These are phyloP conservation scores for Meloidogyne hapla DNA, from an alignment of 1,140 invertebrate genomes.

Conservation along the genomic window DNA sequence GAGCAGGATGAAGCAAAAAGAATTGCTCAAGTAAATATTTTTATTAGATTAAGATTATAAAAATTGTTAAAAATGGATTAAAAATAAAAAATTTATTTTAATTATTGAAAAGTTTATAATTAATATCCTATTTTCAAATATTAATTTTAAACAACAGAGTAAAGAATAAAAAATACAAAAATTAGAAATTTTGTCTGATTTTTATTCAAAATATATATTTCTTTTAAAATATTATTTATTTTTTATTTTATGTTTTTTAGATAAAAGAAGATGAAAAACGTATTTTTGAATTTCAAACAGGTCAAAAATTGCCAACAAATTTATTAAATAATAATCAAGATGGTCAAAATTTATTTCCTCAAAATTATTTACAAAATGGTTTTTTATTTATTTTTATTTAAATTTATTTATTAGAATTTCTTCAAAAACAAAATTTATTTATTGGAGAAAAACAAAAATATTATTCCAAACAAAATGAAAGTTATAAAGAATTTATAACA, in stretches of 20 bases:
- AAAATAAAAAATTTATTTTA: neutral
- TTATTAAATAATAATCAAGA: neutral
- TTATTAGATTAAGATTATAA: too few relatives aligned
- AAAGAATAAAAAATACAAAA: too few relatives aligned
- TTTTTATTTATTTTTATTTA: too few relatives aligned
- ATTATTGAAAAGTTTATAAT: too few relatives aligned
- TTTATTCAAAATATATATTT: too few relatives aligned
- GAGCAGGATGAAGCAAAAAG: conserved; percentile 21
- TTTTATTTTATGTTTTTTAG: conserved; percentile 2
- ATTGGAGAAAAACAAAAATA: too few relatives aligned
- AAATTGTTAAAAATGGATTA: too few relatives aligned
- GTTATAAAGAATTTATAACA: neutral
- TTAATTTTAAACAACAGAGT: too few relatives aligned
- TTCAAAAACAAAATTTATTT: too few relatives aligned
- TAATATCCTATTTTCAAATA: too few relatives aligned
- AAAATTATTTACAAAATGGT: neutral
- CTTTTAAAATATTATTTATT: neutral
- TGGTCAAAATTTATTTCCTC: neutral
- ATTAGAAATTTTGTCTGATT: neutral
- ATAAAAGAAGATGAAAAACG: conserved; percentile 19
- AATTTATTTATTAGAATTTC: too few relatives aligned
- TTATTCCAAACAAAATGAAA: neutral
- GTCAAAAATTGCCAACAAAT: conserved; percentile 1
- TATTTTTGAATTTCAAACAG: conserved; percentile 19
- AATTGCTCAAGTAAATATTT: conserved; percentile 9